phyloP scores from a whole-genome alignment of 1,140 invertebrate species.

The Drosophila guanche region DNA sequence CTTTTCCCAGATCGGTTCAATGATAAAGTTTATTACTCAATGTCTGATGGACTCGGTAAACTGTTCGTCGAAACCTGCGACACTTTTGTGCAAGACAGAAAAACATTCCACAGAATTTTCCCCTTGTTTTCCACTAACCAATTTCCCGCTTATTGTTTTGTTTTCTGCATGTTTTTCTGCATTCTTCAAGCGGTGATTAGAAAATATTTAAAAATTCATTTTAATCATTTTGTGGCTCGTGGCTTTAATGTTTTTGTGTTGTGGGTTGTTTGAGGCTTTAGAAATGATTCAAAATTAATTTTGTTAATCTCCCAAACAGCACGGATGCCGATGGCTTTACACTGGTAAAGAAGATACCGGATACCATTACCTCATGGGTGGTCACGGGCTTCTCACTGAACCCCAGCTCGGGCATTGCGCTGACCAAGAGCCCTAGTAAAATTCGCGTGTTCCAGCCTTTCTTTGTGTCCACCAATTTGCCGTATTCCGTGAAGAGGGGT shows the following conservation, averaged over 20 bases:
- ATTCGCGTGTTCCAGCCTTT: conserved; percentile 94
- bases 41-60: too few relatives aligned
- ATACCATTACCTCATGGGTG: conserved; percentile 96
- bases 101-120: too few relatives aligned
- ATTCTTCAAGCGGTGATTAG: too few relatives aligned
- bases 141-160: too few relatives aligned
- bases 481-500: conserved; percentile 93
- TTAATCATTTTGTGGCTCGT: neutral
- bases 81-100: too few relatives aligned
- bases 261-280: too few relatives aligned
- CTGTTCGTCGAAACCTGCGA: too few relatives aligned
- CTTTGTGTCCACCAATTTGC: conserved; percentile 91
- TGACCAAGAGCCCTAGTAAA: conserved; percentile 89
- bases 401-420: conserved; percentile 91
- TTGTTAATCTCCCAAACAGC: conserved; percentile 6
- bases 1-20: too few relatives aligned
- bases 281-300: neutral
- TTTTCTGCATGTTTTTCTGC: too few relatives aligned
- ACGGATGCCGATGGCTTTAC: conserved; percentile 64
- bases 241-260: conserved; percentile 1
- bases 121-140: too few relatives aligned
- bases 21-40: too few relatives aligned
- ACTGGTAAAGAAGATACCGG: conserved; percentile 87
- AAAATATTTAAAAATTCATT: neutral
- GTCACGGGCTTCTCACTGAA: conserved; percentile 96